Base-by-base conservation (phyloP, 2,888 invertebrate species). In the Acronicta leporina region DNA sequence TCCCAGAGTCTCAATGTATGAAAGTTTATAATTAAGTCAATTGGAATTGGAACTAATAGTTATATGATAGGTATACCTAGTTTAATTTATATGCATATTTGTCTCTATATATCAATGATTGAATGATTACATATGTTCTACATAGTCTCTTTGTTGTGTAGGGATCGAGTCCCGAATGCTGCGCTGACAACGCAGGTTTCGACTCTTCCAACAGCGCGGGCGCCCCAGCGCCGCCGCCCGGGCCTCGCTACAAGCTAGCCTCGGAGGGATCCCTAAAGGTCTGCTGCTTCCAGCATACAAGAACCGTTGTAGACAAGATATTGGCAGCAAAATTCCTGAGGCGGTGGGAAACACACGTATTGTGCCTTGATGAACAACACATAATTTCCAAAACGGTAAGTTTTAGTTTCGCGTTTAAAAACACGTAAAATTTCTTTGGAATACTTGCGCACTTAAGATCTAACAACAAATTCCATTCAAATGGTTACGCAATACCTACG, bases 261-360 rank as follows among this genome's bases (percentile, higher is more conserved):
- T 94, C 95, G 14, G 97, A 97, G 76, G 97, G 97, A 2, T 95
- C 96, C 67, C 95, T 97, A 41, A 96, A 96, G 82, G 95, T 97
- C 64, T 97, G 97, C 93, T 96, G 96, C 81, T 95, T 97, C 74
- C 97, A 97, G 79, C 97, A 97, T 86, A 96, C 97, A 5, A 94
- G 97, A 73, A 97, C 97, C 38, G 96, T 97, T 60, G 96, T 97
- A 70, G 96, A 96, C 88, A 97, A 97, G 90, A 96, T 97, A 75
- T 94, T 97, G 77, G 96, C 96, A 56, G 96, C 97, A 68, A 97
- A 97, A 87, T 97, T 97, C 86, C 94, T 97, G 41, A 92, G 97
- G 51, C 92, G 97, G 67, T 97, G 97, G 97, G 97, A 97, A 87
- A 96, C 95, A 41, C 97, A 97, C 86, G 96, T 96, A 77, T 94